A percentile compares a stretch with the other conserved stretches of the same genome.
Conservation (phyloP, 2,797 vertebrate genomes). For the Tragopan temminckii region DNA sequence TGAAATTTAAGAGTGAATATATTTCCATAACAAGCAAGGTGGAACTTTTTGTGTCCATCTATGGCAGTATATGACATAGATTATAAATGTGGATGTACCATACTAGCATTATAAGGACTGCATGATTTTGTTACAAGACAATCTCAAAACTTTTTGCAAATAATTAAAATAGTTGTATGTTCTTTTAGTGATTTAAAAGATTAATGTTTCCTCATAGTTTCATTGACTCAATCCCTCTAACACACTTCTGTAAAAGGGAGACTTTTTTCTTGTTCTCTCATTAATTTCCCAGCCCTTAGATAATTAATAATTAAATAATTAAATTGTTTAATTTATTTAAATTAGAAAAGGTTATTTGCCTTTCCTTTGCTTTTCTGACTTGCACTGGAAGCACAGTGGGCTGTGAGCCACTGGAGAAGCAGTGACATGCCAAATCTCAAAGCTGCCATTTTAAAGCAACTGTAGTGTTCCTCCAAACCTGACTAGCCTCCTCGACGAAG, state of each 20-base stretch:
- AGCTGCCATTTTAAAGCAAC: neutral
- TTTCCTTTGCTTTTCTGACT: neutral
- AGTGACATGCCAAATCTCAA: neutral
- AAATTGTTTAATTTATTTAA: too few species aligned
- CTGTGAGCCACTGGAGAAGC: neutral
- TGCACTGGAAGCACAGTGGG: neutral
- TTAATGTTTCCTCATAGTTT: neutral
- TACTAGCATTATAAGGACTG: neutral
- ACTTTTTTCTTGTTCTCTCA: rapidly evolving
- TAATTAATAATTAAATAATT: too few species aligned
- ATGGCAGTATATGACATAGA: neutral
- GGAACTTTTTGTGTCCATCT: neutral
- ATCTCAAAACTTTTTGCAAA: neutral
- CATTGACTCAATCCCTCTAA: neutral
- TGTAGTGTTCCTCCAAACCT: neutral
- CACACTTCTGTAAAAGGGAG: neutral
- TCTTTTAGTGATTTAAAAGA: neutral
- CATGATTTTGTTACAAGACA: neutral
- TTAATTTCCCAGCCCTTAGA: neutral
- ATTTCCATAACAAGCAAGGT: neutral
- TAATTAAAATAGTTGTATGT: neutral
- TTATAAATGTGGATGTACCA: neutral
- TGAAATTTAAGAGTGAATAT: neutral
- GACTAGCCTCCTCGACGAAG: constrained; percentile 9
- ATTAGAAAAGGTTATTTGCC: too few species aligned